These are phyloP conservation scores for Agrochola lychnidis DNA, from an alignment of 2,888 invertebrate genomes.

Conservation along the genomic window DNA sequence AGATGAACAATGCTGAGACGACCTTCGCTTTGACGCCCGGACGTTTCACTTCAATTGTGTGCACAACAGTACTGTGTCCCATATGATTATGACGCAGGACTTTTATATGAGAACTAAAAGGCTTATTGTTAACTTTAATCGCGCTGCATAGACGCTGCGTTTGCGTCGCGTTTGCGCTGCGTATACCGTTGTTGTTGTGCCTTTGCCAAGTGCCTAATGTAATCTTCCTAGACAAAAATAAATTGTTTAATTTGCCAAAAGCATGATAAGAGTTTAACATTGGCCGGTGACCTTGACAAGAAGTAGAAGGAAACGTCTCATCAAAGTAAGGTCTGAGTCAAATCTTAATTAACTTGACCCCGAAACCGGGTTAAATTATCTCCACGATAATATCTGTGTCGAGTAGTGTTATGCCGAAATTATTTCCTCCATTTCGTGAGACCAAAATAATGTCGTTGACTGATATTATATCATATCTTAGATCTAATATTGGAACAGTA, in stretches of 20 bases:
- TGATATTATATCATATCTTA: background rate
- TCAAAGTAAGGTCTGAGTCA: conserved; percentile 36
- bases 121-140: conserved; percentile 3
- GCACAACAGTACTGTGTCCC: conserved; percentile 35
- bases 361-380: conserved; percentile 36
- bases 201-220: background rate
- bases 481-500: background rate
- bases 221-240: background rate
- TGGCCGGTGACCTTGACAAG: conserved; percentile 46
- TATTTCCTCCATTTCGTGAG: conserved; percentile 9
- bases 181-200: background rate
- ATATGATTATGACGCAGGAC: conserved; percentile 22
- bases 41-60: conserved; percentile 53
- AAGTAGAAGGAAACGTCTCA: conserved; percentile 50
- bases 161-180: background rate
- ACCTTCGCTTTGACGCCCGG: conserved; percentile 54
- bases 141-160: background rate
- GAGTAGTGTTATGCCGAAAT: background rate
- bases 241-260: conserved; percentile 14
- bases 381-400: conserved; percentile 28
- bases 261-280: conserved; percentile 11
- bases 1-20: conserved; percentile 52
- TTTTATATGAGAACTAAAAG: conserved; percentile 7
- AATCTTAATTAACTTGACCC: conserved; percentile 43
- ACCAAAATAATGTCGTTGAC: background rate